Base-by-base conservation (phyloP, 2,797 vertebrate genomes). In the Microchirus variegatus region DNA sequence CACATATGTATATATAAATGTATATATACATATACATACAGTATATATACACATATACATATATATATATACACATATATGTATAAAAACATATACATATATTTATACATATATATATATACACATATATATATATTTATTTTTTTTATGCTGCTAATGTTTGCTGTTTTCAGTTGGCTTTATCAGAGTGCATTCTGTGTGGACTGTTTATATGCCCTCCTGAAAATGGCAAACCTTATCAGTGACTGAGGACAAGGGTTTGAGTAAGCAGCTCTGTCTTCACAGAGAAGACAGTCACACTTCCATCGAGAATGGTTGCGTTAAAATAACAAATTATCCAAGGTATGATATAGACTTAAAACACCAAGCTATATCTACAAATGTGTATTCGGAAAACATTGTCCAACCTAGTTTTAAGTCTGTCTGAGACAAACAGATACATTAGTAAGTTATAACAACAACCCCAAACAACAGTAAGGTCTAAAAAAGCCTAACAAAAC, bases 141-240 rank as follows among this genome's bases (percentile, higher is more conserved):
- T 26, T 26, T 31, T 4, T 31, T 4, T 31, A 15, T 9, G 9
- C 41, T 17, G 58, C 11, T 12, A 14, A 36, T 40, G 31, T 53
- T 9, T 31, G 15, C 35, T 35, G 10, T 18, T 46, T 12, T 31
- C 8, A 35, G 45, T 41, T 15, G 16, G 15, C 22, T 22, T 45
- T 16, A 49, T 26, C 13, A 2, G 18, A 36, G n/a, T 6, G 8
- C 4, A 52, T 65, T 40, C 26, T 37, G 36, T 15, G 31, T 31
- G 31, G 31, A 8, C 7, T 7, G 7, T 31, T 31, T 31, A 31
- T 31, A 31, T 55, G 35, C 1, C 14, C 10, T 66, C 10, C 10
- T 16, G 36, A 50, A 62, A 62, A 65, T 15, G 48, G 35, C 36
- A 10, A 26, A 31, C 12, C 13, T 53, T 43, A 53, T 58, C 5